Percentiles rank a stretch among this genome's conserved stretches.
Evolutionary conservation across 2,113 vertebrate genomes (phyloP).

Genomic region (Craseonycteris thonglongyai): DNA sequence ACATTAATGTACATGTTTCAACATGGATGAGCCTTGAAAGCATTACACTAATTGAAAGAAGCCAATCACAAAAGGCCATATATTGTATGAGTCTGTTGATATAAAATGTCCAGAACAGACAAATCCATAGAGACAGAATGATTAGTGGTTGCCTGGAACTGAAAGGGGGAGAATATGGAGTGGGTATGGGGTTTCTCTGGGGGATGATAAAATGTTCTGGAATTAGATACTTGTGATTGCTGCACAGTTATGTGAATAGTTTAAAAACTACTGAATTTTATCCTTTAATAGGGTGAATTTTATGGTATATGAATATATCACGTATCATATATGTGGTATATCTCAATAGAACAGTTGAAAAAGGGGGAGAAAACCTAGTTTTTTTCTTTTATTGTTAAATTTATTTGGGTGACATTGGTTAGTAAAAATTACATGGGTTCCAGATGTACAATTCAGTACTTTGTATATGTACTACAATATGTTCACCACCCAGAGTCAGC

Average conservation of each 20-base stretch:
- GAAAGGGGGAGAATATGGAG: neutral
- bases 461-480: too few relatives aligned
- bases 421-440: too few relatives aligned
- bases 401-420: too few relatives aligned
- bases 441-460: too few relatives aligned
- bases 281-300: neutral
- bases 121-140: neutral
- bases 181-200: neutral
- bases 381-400: too few relatives aligned
- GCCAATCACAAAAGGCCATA: neutral
- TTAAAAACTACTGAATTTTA: neutral
- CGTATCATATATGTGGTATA: neutral
- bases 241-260: neutral
- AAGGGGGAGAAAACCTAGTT: neutral
- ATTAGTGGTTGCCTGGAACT: neutral
- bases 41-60: slow-evolving; percentile 4
- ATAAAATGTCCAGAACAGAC: neutral
- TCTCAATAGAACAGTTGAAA: neutral
- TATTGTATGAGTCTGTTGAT: neutral
- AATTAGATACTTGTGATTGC: neutral
- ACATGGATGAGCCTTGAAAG: neutral
- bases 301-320: neutral
- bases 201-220: neutral
- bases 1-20: neutral
- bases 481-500: too few relatives aligned